Conservation (phyloP, 2,113 vertebrate species). For the Piaya cayana region DNA sequence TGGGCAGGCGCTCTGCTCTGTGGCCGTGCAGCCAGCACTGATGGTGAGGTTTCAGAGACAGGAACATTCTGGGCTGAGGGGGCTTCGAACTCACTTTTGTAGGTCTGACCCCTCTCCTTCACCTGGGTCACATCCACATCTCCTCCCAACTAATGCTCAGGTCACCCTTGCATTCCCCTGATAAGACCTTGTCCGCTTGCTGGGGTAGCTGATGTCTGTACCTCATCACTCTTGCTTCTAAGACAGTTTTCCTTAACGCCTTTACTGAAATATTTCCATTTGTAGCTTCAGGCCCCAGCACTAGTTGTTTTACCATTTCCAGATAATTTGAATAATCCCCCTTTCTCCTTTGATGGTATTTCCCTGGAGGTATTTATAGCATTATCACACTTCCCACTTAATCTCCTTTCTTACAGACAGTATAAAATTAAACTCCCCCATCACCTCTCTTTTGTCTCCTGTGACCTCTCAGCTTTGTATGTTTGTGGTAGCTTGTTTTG, state of each 20-base stretch:
- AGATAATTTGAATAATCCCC: conserved; percentile 67
- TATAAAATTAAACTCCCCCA: not conserved
- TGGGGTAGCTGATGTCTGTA: not conserved
- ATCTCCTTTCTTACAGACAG: conserved; percentile 37
- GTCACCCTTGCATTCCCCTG: not conserved
- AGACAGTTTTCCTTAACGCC: conserved; percentile 25
- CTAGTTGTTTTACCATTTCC: conserved; percentile 52
- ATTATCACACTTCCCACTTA: conserved; percentile 41
- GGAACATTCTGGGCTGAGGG: not conserved
- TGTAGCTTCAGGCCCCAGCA: conserved; percentile 21
- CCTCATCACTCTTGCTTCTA: conserved; percentile 28
- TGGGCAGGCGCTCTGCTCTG: not conserved
- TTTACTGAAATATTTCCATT: conserved; percentile 49
- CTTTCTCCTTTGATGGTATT: conserved; percentile 64
- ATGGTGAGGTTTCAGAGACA: not conserved
- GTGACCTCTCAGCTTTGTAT: not conserved
- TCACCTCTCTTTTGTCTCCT: not conserved
- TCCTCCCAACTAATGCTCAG: not conserved
- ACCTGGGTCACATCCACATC: not conserved
- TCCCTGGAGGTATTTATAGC: conserved; percentile 58
- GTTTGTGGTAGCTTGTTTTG: not conserved
- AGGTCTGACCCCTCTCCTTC: not conserved
- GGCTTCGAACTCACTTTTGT: not conserved
- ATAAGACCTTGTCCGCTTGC: not conserved
- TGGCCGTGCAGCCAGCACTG: rapidly evolving